Percentiles rank a stretch among this genome's conserved stretches.
phyloP scores from a whole-genome alignment of 2,113 vertebrate species.

The Lepidiolamprologus cunningtoni region DNA sequence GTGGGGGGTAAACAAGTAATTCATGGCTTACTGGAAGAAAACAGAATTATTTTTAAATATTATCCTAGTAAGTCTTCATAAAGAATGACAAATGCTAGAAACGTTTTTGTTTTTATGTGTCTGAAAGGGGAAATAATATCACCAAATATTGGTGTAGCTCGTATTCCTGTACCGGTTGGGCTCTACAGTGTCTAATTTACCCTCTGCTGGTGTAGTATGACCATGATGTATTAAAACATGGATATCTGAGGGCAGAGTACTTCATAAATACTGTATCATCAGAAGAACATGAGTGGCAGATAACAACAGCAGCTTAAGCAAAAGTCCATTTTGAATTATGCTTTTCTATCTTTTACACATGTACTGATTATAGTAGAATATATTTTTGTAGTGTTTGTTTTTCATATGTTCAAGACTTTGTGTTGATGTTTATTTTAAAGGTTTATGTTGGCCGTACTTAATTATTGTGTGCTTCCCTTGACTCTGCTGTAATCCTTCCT shows the following conservation, averaged over 20 bases:
- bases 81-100: background rate
- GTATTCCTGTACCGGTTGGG: background rate
- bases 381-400: background rate
- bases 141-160: background rate
- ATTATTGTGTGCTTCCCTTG: background rate
- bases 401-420: background rate
- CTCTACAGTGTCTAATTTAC: background rate
- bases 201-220: background rate
- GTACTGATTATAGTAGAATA: background rate
- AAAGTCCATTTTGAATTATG: background rate
- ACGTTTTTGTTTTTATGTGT: background rate
- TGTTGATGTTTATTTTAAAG: background rate
- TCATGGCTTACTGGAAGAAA: background rate
- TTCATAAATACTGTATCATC: background rate
- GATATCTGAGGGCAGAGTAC: background rate
- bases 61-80: background rate
- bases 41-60: background rate
- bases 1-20: background rate
- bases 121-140: background rate
- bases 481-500: constrained; percentile 5
- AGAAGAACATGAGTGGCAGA: background rate
- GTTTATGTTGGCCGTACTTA: background rate
- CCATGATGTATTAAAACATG: background rate
- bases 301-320: background rate
- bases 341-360: background rate